Conservation (phyloP, 2,797 vertebrate species). For the Pteropus rufus region DNA sequence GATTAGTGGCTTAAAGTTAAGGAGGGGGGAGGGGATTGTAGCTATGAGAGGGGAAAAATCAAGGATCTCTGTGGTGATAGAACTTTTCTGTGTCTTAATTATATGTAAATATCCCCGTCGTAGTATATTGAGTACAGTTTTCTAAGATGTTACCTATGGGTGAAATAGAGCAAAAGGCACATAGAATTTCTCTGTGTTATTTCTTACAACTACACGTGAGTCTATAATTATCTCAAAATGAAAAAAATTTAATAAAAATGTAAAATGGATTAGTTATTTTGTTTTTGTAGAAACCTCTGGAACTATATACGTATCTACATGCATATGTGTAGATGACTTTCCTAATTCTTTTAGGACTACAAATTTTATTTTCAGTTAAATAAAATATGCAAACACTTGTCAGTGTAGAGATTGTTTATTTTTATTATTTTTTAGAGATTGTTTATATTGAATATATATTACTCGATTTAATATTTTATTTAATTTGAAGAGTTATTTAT, state of each 20-base stretch:
- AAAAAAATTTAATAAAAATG: background rate
- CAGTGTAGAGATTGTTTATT: background rate
- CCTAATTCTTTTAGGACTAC: background rate
- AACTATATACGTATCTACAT: background rate
- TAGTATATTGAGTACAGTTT: background rate
- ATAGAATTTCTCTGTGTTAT: background rate
- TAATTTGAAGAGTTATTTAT: conserved; percentile 10
- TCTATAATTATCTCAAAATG: conserved; percentile 19
- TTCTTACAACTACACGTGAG: background rate
- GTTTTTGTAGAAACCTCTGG: conserved; percentile 3
- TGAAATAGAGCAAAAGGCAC: background rate
- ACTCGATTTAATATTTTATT: conserved; percentile 29
- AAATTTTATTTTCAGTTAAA: conserved; percentile 25
- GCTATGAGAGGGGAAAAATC: background rate
- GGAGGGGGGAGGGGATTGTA: background rate
- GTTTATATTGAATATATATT: background rate
- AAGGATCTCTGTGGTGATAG: background rate
- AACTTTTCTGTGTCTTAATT: background rate
- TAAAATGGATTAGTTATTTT: background rate
- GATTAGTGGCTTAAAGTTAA: background rate
- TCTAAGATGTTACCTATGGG: background rate
- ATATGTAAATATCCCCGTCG: background rate
- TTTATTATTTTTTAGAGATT: too few relatives aligned
- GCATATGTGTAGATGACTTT: background rate
- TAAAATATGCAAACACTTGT: background rate